phyloP scores from a whole-genome alignment of 2,113 vertebrate genomes.

The Potamarius usumacintae region DNA sequence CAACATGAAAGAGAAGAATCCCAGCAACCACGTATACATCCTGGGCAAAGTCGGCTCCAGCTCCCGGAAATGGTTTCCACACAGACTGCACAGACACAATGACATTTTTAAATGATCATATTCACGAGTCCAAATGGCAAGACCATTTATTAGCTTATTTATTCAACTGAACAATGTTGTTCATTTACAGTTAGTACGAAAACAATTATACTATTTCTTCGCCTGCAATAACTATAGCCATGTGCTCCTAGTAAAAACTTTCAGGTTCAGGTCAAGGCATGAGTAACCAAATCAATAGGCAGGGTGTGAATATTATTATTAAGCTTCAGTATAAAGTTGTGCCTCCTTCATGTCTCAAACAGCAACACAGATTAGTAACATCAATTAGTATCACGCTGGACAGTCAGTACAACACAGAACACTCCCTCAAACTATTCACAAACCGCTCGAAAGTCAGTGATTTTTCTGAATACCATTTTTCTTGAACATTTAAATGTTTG shows the following conservation, averaged over 20 bases:
- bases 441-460: neutral
- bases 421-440: neutral
- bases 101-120: neutral
- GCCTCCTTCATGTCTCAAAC: neutral
- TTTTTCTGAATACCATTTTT: neutral
- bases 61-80: slow-evolving; percentile 48
- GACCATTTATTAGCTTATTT: neutral
- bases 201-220: neutral
- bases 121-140: neutral
- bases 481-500: neutral
- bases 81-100: slow-evolving; percentile 27
- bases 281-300: neutral
- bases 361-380: neutral
- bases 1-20: slow-evolving; percentile 70
- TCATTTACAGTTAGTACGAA: too few species aligned
- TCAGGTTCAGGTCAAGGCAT: neutral
- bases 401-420: neutral
- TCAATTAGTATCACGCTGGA: neutral
- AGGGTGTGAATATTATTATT: too few species aligned
- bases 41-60: slow-evolving; percentile 61
- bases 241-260: neutral
- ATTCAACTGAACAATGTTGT: neutral
- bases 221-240: neutral
- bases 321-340: neutral
- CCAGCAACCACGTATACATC: slow-evolving; percentile 66